Conservation (phyloP, 2,888 invertebrate genomes). For the Yponomeuta sedellus region DNA sequence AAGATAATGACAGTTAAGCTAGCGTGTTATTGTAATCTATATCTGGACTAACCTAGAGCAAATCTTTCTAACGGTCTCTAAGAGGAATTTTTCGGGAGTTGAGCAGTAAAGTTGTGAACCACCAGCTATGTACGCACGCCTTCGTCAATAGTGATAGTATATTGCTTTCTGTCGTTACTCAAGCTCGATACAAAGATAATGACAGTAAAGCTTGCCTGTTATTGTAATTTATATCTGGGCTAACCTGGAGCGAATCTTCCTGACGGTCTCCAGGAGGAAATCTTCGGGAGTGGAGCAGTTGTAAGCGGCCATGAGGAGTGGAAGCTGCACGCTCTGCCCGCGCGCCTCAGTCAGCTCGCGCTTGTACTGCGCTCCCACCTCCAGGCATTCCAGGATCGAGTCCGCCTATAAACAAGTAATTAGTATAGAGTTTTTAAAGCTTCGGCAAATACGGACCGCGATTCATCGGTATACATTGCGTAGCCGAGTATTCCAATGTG, state of each 20-base stretch:
- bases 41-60: background rate
- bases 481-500: too few species aligned
- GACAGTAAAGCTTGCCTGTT: too few species aligned
- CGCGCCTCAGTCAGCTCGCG: constrained; percentile 75
- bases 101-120: constrained; percentile 85
- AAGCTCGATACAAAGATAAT: too few species aligned
- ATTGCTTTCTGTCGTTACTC: too few species aligned
- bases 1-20: too few species aligned
- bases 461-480: too few species aligned
- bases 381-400: constrained; percentile 92
- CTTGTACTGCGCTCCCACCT: constrained; percentile 80
- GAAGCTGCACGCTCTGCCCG: constrained; percentile 74
- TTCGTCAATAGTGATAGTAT: constrained; percentile 50
- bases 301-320: constrained; percentile 89
- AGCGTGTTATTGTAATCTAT: too few species aligned
- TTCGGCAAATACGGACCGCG: too few species aligned
- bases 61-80: background rate
- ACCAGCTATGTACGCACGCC: constrained; percentile 63
- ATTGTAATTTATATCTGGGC: background rate
- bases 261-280: constrained; percentile 87
- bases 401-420: constrained; percentile 79
- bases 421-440: too few species aligned
- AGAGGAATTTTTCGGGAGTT: constrained; percentile 82
- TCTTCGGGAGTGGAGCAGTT: constrained; percentile 83
- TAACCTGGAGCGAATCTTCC: constrained; percentile 87